These are phyloP conservation scores for Trichopoda pennipes DNA, from an alignment of 2,888 invertebrate species.

Conservation along the genomic window DNA sequence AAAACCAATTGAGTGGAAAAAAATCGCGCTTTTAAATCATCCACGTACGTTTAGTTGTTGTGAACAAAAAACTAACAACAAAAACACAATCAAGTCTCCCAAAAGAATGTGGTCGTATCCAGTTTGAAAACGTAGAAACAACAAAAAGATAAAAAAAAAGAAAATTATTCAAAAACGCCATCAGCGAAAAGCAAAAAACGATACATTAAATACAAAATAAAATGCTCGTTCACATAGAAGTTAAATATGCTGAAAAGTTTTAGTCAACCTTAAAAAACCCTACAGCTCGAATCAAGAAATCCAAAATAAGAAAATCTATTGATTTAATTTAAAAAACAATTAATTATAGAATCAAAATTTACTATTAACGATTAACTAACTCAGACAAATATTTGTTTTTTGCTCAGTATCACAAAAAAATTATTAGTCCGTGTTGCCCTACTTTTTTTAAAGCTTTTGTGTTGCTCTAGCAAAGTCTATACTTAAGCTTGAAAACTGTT, in stretches of 20 bases:
- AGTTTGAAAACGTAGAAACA: conserved; percentile 57
- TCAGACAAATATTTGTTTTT: no score
- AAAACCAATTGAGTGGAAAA: conserved; percentile 36
- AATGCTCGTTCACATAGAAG: conserved; percentile 49
- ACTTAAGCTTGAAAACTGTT: no score
- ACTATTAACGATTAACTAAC: no score
- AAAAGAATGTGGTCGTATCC: conserved; percentile 69
- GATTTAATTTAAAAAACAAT: no score
- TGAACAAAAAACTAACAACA: conserved; percentile 41
- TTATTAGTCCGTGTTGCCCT: no score
- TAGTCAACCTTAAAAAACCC: not conserved
- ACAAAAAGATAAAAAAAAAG: no score
- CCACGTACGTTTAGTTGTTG: conserved; percentile 48
- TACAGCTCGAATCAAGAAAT: not conserved
- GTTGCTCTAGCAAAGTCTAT: no score
- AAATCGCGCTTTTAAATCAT: conserved; percentile 50
- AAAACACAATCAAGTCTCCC: conserved; percentile 58
- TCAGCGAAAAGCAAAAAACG: conserved; percentile 40
- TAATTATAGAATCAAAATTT: no score
- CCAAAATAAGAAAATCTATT: no score
- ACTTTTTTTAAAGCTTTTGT: no score
- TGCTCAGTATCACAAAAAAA: no score
- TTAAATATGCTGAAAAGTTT: not conserved
- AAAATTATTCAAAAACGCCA: conserved; percentile 50
- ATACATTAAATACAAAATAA: conserved; percentile 3